These are phyloP conservation scores for Drosophila nannoptera DNA, from an alignment of 1,140 invertebrate species.

Conservation along the genomic window DNA sequence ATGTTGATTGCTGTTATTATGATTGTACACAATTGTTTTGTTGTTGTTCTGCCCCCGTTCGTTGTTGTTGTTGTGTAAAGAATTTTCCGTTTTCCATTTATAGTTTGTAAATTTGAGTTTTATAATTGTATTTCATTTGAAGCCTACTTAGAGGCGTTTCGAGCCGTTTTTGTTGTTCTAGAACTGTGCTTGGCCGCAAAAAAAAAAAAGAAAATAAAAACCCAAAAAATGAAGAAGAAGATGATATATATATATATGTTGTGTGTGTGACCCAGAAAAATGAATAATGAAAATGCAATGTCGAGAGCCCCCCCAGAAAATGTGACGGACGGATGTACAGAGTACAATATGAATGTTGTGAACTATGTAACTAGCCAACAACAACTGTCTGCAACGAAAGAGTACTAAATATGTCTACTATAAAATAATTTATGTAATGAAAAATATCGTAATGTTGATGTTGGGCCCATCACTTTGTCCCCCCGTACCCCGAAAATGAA, in stretches of 20 bases:
- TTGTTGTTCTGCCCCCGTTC: constrained; percentile 47
- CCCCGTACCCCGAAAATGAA: background rate
- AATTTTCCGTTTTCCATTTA: constrained; percentile 46
- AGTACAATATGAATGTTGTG: constrained; percentile 73
- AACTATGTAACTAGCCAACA: constrained; percentile 63
- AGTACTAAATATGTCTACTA: constrained; percentile 77
- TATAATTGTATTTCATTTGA: constrained; percentile 51
- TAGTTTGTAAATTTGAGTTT: background rate
- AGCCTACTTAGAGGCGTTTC: constrained; percentile 71
- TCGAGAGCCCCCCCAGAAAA: constrained; percentile 39
- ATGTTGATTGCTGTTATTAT: constrained; percentile 53
- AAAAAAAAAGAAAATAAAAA: too few species aligned
- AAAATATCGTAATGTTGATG: constrained; percentile 80
- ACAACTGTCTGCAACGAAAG: constrained; percentile 45
- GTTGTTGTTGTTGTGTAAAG: constrained; percentile 58
- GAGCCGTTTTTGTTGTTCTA: constrained; percentile 57
- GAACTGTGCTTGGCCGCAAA: constrained; percentile 34
- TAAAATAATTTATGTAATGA: constrained; percentile 79
- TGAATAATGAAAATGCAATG: constrained; percentile 16
- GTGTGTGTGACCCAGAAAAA: constrained; percentile 65
- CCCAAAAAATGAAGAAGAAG: too few species aligned
- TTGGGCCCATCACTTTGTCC: constrained; percentile 73
- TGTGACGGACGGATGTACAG: constrained; percentile 75
- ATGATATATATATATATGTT: constrained; percentile 6
- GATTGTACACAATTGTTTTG: constrained; percentile 42